Evolutionary conservation across 1,140 invertebrate genomes (phyloP).

Genomic region (Vollenhovia emeryi): DNA sequence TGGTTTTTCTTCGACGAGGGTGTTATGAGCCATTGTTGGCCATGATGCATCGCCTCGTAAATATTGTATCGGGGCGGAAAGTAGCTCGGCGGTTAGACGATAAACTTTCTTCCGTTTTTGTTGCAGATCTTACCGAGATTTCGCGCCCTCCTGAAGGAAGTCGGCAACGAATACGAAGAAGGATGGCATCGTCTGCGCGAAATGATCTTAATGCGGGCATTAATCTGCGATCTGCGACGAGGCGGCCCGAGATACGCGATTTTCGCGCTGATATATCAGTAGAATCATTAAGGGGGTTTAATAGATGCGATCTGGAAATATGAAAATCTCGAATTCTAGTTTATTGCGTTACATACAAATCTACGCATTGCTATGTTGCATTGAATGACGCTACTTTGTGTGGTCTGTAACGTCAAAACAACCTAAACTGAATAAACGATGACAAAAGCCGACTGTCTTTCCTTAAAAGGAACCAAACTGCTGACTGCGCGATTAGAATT

Average conservation of each 20-base stretch:
- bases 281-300: neutral
- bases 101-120: constrained; percentile 72
- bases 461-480: neutral
- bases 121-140: constrained; percentile 60
- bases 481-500: neutral
- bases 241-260: neutral
- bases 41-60: constrained; percentile 85
- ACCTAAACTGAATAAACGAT: neutral
- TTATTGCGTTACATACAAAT: neutral
- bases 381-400: neutral
- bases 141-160: constrained; percentile 15
- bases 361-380: neutral
- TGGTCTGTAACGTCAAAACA: neutral
- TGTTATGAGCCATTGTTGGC: constrained; percentile 84
- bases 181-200: neutral
- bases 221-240: constrained; percentile 13
- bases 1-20: constrained; percentile 78
- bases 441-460: neutral
- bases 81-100: constrained; percentile 75
- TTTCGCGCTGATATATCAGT: neutral
- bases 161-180: constrained; percentile 13
- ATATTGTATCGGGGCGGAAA: constrained; percentile 83
- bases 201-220: constrained; percentile 23
- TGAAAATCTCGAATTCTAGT: neutral
- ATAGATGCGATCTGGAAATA: neutral